Base-by-base conservation (phyloP, 2,113 vertebrate genomes). In the Boleophthalmus pectinirostris region DNA sequence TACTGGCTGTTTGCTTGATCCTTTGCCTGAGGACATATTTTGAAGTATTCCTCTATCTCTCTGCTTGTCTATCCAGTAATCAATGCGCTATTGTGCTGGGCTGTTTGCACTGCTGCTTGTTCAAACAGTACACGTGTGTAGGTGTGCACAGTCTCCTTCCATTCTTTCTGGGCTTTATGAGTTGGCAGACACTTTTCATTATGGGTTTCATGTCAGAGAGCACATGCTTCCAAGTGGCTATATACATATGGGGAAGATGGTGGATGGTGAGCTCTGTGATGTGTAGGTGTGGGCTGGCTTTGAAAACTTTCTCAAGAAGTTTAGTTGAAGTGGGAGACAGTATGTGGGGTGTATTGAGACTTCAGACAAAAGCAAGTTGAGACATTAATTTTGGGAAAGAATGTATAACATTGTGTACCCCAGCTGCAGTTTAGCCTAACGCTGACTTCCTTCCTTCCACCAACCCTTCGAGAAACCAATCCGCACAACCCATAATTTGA, bases 131-230 rank as follows among this genome's bases (percentile, higher is more conserved):
- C 35, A 25, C 47, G 18, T 69, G 72, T 18, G 84, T 81, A 70
- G 75, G 73, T 11, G 77, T 66, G 47, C 45, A 38, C 79, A 70
- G 68, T 69, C 8, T 61, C 75, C 72, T 68, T 81, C 43, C 69
- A 64, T 61, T 13, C 54, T 20, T 24, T 83, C 71, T 25, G 71
- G 70, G 72, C 29, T 66, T 77, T 68, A 82, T 82, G 66, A 79
- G 82, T 78, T 74, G 63, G 77, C 46, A 2, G 79, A 53, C 80
- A 64, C 66, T 79, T 82, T 85, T 77, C 73, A 75, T 77, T 54
- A 86, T 79, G 79, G 80, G 69, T 69, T 70, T 72, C 16, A 74
- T 74, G 73, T 86, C 81, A 81, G 69, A 69, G 82, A 82, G 79
- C 82, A 80, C 61, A 71, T 10, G 69, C 43, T 46, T 73, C 38